Evolutionary conservation across 1,140 invertebrate genomes (phyloP), one percentile per base, ranked within the genome.

Genomic region (Heterodera carotae): DNA sequence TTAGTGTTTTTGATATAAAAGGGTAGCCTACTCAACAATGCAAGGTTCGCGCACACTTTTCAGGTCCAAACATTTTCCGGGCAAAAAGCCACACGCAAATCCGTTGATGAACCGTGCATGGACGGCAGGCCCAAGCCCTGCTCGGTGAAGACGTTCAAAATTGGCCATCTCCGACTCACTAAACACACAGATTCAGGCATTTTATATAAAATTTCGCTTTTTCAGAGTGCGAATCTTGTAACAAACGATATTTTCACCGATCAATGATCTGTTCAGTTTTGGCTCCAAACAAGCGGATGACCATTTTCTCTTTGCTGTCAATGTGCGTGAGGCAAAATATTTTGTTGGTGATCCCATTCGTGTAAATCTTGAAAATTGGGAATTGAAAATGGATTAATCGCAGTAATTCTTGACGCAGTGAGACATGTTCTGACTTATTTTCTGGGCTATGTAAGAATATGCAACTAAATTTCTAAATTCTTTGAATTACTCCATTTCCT

Each of bases 81-180:
- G 92, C 79, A 94, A 91, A 89, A 92, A 99, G 89, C 95, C 92
- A 89, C 98, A 99, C 27, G 92, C 93, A 77, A 98, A 90, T 31
- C 96, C 97, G 90, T 99, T 99, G 78, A 92, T 91, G 89, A 98
- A 98, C 34, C 92, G 92, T 60, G 93, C 94, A 90, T 94, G 95
- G 53, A 98, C 89, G 70, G 92, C 91, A 72, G 95, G 93, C 80
- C 94, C 93, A 80, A 93, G 91, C 18, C 92, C 93, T 80, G 91
- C 90, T 83, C 91, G 90, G 84, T 93, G 91, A 80, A 96, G 89
- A 82, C 92, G 88, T 92, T 93, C 88, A 79, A 90, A 81, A 64
- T 78, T 79, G 66, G 73, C 69, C 43, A 86, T 69, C 72, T 86
- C 85, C 6, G 69, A 71, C 25, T 83, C 71, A 66, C 84, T 85